A percentile compares a stretch with the other conserved stretches of the same genome.
phyloP scores from a whole-genome alignment of 2,888 invertebrate species.

The Ophioninae sp. region DNA sequence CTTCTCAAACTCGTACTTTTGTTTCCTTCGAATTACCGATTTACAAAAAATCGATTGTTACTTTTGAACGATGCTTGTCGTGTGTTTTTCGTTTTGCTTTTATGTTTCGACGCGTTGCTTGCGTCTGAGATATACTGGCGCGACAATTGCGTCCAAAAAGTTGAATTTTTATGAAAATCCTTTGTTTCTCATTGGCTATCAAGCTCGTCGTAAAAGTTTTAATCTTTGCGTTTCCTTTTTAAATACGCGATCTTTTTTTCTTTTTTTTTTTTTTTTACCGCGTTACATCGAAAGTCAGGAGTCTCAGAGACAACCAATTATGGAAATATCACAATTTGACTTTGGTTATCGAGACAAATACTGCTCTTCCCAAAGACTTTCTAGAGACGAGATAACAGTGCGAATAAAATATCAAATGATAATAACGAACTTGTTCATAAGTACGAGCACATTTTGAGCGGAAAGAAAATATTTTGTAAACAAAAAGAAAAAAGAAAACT shows the following conservation, averaged over 20 bases:
- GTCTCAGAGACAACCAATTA: background rate
- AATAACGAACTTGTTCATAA: slow-evolving; percentile 33
- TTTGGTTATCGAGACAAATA: background rate
- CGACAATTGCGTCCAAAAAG: background rate
- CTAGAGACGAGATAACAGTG: background rate
- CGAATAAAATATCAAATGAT: slow-evolving; percentile 30
- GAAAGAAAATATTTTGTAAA: slow-evolving; percentile 54
- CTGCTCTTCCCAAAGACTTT: background rate
- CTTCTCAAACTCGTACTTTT: background rate
- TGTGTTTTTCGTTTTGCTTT: background rate
- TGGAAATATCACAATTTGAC: background rate
- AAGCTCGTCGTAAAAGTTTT: background rate
- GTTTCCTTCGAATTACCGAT: background rate
- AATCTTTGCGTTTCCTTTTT: background rate
- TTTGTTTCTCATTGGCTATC: background rate
- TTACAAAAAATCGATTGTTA: background rate
- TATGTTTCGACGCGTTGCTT: background rate
- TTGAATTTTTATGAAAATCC: background rate
- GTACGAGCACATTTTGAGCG: slow-evolving; percentile 28
- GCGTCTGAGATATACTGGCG: background rate
- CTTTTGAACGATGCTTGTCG: background rate
- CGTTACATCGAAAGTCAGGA: background rate
- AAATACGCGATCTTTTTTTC: too few relatives aligned
- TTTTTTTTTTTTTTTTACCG: background rate
- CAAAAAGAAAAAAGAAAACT: slow-evolving; percentile 7